These are phyloP conservation scores for Lasioglossum calceatum DNA, from an alignment of 2,888 invertebrate species.

Conservation along the genomic window DNA sequence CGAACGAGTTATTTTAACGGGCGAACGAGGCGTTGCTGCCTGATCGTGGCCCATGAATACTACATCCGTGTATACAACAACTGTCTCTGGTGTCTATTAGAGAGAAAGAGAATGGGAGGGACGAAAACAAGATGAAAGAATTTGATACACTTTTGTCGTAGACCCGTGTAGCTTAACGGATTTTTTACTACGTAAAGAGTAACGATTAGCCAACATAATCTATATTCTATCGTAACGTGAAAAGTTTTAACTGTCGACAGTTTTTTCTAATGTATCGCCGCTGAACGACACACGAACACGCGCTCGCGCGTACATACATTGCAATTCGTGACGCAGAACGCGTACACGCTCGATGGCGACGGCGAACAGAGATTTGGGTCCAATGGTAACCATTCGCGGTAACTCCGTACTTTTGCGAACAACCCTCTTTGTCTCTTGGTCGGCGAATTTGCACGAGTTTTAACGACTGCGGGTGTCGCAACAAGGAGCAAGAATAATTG, in stretches of 20 bases:
- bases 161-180: constrained; percentile 56
- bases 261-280: constrained; percentile 47
- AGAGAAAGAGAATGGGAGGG: not conserved
- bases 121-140: constrained; percentile 23
- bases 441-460: not conserved
- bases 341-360: not conserved
- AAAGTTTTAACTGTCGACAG: constrained; percentile 45
- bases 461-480: not conserved
- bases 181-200: constrained; percentile 59
- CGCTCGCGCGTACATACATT: not conserved
- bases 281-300: constrained; percentile 20
- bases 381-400: not conserved
- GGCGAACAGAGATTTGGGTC: not conserved
- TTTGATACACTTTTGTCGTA: constrained; percentile 63
- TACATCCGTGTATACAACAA: constrained; percentile 26
- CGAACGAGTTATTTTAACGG: constrained; percentile 39
- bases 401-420: not conserved
- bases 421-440: not conserved
- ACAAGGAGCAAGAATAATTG: not conserved
- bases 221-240: constrained; percentile 53
- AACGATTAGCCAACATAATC: constrained; percentile 57
- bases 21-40: not conserved
- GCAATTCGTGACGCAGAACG: not conserved
- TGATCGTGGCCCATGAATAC: constrained; percentile 20
- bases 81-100: constrained; percentile 46